A percentile compares a stretch with the other conserved stretches of the same genome.
Conservation (phyloP, 2,888 invertebrate species). For the Zootermopsis nevadensis region DNA sequence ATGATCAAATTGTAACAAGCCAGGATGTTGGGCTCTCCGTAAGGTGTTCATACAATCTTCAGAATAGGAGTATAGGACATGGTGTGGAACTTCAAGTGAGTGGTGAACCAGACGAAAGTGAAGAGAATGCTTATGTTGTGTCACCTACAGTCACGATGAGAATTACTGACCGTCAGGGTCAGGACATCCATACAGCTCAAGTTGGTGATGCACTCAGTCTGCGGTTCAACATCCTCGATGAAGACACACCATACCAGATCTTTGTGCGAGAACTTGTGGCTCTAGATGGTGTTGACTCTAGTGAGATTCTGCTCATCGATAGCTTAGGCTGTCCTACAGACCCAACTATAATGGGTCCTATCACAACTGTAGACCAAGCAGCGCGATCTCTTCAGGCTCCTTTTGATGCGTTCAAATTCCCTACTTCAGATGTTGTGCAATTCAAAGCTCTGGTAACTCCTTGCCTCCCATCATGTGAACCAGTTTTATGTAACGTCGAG, state of each 20-base stretch:
- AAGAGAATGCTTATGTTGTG: conserved; percentile 62
- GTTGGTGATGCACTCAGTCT: conserved; percentile 64
- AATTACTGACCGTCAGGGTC: conserved; percentile 62
- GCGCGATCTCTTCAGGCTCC: conserved; percentile 59
- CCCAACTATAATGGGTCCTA: conserved; percentile 62
- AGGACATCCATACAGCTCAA: conserved; percentile 62
- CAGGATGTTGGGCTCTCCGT: conserved; percentile 64
- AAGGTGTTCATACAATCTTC: conserved; percentile 63
- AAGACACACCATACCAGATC: conserved; percentile 63
- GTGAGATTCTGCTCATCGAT: conserved; percentile 64
- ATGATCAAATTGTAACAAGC: conserved; percentile 63
- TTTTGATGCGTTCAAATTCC: conserved; percentile 63
- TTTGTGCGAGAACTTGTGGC: conserved; percentile 65
- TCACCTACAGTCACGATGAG: conserved; percentile 65
- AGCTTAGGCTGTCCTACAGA: conserved; percentile 63
- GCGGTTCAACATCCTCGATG: conserved; percentile 63
- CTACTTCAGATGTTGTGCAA: conserved; percentile 61
- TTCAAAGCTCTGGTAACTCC: conserved; percentile 62
- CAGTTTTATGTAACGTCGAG: conserved; percentile 59
- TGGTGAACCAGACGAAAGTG: conserved; percentile 58
- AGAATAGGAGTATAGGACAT: conserved; percentile 63
- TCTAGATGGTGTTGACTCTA: conserved; percentile 62
- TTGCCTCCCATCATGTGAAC: conserved; percentile 60
- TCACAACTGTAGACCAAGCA: conserved; percentile 54
- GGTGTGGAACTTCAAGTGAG: conserved; percentile 60